A percentile compares a stretch with the other conserved stretches of the same genome.
Evolutionary conservation across 2,797 vertebrate species (phyloP).

Genomic region (Cossypha heuglini): DNA sequence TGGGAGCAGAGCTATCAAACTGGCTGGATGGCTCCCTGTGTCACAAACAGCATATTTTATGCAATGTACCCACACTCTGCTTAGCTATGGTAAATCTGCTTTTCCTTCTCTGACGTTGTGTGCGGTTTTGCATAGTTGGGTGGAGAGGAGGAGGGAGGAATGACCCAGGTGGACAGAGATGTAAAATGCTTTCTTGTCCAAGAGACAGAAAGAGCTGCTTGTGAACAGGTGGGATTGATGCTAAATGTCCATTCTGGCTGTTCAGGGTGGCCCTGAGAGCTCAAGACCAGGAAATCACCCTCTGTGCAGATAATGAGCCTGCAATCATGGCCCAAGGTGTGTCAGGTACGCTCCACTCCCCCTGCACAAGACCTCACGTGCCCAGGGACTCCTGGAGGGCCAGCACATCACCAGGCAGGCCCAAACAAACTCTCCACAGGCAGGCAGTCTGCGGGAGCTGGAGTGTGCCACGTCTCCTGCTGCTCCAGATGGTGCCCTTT

Average conservation of each 20-base stretch:
- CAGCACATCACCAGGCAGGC: background rate
- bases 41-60: conserved; percentile 36
- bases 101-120: background rate
- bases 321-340: background rate
- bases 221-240: background rate
- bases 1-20: conserved; percentile 22
- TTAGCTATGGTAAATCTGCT: background rate
- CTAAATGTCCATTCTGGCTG: background rate
- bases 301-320: conserved; percentile 36
- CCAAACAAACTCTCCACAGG: conserved; percentile 17
- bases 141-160: background rate
- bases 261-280: background rate
- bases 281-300: background rate
- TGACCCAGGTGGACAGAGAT: background rate
- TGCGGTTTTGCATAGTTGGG: background rate
- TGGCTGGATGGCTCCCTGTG: background rate
- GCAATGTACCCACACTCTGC: background rate
- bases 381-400: background rate
- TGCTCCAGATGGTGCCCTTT: conserved; percentile 53
- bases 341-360: background rate
- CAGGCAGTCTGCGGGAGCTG: background rate
- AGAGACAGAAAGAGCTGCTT: background rate
- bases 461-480: background rate
- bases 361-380: background rate
- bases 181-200: background rate